These are phyloP conservation scores for Hystrix cristata DNA, from an alignment of 2,113 vertebrate species.

Conservation along the genomic window DNA sequence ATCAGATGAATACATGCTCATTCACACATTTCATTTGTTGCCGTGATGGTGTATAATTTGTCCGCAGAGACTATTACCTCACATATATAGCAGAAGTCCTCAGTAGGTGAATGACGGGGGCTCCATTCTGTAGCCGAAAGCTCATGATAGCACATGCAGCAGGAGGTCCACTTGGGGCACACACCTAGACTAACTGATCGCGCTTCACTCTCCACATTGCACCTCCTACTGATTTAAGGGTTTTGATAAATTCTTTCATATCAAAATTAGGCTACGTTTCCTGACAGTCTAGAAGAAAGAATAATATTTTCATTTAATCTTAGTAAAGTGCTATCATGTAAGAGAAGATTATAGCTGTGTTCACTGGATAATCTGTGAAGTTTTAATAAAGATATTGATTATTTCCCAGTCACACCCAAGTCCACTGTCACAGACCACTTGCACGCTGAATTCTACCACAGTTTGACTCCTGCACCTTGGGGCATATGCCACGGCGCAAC, in stretches of 20 bases:
- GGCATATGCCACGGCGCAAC: neutral
- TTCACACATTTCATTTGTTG: neutral
- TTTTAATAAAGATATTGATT: neutral
- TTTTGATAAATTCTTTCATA: slow-evolving; percentile 10
- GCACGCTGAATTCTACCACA: neutral
- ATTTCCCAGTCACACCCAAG: neutral
- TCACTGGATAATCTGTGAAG: neutral
- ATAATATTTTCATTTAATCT: slow-evolving; percentile 41
- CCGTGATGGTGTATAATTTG: neutral
- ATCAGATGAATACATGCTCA: neutral
- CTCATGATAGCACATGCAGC: neutral
- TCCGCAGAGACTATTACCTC: neutral
- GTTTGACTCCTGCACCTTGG: neutral
- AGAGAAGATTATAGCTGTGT: neutral
- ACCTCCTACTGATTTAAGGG: slow-evolving; percentile 38
- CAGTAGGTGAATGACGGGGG: neutral
- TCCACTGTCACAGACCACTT: neutral
- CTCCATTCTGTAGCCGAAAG: neutral
- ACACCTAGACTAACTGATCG: neutral
- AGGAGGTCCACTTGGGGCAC: neutral
- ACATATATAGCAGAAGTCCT: neutral
- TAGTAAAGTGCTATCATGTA: neutral
- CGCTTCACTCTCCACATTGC: neutral
- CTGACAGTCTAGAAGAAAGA: neutral
- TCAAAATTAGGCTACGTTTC: neutral